Percentiles rank a stretch among this genome's conserved stretches.
phyloP scores from a whole-genome alignment of 2,797 vertebrate genomes.

The Halcyon chelicuti region DNA sequence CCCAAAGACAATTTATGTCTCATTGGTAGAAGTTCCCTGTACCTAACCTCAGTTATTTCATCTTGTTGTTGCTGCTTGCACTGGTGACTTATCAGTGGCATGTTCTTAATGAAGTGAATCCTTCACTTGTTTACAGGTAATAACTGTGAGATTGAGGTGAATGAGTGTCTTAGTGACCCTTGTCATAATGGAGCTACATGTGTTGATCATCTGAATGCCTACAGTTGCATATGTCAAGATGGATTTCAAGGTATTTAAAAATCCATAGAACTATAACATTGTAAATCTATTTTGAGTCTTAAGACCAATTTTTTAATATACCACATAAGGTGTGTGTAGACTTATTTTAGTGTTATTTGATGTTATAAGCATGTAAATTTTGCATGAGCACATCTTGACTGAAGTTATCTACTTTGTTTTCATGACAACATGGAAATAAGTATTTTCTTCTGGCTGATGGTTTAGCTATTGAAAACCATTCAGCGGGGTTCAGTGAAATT shows the following conservation, averaged over 20 bases:
- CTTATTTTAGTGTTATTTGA: not conserved
- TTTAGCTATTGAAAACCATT: not conserved
- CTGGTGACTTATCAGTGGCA: not conserved
- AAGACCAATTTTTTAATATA: not conserved
- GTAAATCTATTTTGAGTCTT: not conserved
- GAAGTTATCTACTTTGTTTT: not conserved
- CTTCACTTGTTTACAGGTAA: conserved; percentile 77
- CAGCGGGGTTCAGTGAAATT: not conserved
- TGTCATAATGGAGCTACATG: conserved; percentile 81
- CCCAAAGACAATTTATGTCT: not conserved
- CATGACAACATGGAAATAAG: not conserved
- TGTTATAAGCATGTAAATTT: not conserved
- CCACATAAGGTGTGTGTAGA: not conserved
- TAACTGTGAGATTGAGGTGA: conserved; percentile 85
- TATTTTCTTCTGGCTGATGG: not conserved
- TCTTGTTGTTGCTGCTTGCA: conserved; percentile 5
- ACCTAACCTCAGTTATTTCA: not conserved
- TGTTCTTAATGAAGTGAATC: conserved; percentile 47
- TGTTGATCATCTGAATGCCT: conserved; percentile 81
- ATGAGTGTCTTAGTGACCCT: conserved; percentile 84
- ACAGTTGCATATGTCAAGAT: conserved; percentile 80
- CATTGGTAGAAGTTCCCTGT: not conserved
- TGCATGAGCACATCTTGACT: not conserved
- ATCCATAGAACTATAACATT: not conserved
- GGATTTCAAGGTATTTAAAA: conserved; percentile 82